Evolutionary conservation across 2,113 vertebrate genomes (phyloP), one percentile per base, ranked within the genome.

Genomic region (Hyla sarda): DNA sequence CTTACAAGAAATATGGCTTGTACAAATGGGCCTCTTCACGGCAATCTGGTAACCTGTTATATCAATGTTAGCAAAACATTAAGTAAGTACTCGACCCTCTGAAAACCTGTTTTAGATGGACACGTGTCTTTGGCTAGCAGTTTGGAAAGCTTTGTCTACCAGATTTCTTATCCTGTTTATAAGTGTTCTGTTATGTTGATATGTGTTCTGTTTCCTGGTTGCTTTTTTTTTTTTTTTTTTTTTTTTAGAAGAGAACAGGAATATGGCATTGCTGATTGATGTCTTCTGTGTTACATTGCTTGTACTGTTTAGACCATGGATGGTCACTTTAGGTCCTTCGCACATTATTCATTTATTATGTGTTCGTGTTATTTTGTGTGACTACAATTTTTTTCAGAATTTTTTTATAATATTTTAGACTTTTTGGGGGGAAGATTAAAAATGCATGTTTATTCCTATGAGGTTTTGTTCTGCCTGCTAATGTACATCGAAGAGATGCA

Each of bases 1-100:
- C 74, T 82, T 87, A 87, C 10, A 78, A 85, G 71, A 77, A 91
- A 81, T 71, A 82, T 0, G 0, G 79, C 90, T 88, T 74, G 87
- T 82, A 83, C 74, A 21, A 80, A 30, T 88, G 83, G 82, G 88
- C 30, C 37, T 88, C 82, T 87, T 72, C 0, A 10, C 71, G 17
- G 34, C 48, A 52, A 54, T 83, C n/a, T 69, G 9, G 77, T 83
- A 80, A 62, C 30, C 2, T 69, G 48, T 81, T 85, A 80, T 34
- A 48, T 1, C 87, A 52, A 76, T 34, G 30, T 78, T 72, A 67
- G 72, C 89, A 30, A 75, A 41, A 81, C 23, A 11, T 14, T 48
- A 69, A 50, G 41, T 28, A 48, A 72, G 50, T 52, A 82, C 0
- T 0, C 9, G 25, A 34, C 73, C 30, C 14, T n/a, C 16, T n/a